Conservation (phyloP, 2,888 invertebrate genomes). For the Eupithecia dodoneata region DNA sequence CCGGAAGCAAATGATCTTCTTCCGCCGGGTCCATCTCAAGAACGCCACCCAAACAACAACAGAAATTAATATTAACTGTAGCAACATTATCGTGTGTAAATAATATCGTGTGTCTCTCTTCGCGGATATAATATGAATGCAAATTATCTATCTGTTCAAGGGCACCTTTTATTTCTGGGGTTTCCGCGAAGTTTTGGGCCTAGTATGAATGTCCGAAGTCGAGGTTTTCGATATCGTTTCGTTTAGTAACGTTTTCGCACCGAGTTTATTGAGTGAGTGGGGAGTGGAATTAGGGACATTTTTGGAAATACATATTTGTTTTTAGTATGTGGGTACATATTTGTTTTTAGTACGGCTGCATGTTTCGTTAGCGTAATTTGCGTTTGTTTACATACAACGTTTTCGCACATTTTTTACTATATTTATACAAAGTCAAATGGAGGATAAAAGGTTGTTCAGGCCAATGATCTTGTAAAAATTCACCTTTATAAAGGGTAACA, state of each 20-base stretch:
- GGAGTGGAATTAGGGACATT: background rate
- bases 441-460: background rate
- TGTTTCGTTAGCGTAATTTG: background rate
- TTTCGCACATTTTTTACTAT: background rate
- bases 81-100: conserved; percentile 27
- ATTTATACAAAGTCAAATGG: background rate
- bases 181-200: background rate
- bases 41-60: conserved; percentile 25
- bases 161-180: conserved; percentile 11
- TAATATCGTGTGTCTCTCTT: background rate
- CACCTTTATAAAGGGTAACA: background rate
- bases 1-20: conserved; percentile 41
- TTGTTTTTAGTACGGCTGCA: too few species aligned
- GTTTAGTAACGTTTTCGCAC: background rate
- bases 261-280: background rate
- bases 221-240: background rate
- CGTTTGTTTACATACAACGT: background rate
- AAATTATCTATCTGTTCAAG: background rate
- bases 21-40: conserved; percentile 42
- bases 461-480: background rate
- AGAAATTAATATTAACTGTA: conserved; percentile 24
- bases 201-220: background rate
- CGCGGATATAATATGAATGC: conserved; percentile 12
- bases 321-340: too few species aligned
- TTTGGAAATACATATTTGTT: background rate